Base-by-base conservation (phyloP, 2,888 invertebrate genomes). In the Rhingia rostrata region DNA sequence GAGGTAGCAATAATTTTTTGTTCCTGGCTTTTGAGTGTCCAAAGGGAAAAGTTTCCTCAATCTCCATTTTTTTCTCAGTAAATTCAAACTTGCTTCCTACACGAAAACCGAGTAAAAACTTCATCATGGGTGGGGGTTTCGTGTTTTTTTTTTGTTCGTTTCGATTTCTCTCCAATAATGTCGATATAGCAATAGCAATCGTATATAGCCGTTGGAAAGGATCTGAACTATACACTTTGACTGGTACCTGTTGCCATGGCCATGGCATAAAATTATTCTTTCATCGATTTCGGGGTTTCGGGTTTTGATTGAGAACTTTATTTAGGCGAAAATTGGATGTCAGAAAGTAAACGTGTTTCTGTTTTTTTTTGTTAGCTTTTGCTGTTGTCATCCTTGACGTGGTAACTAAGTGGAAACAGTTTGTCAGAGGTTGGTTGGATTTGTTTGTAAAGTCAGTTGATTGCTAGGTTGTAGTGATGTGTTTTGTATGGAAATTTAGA, bases 281-380 rank as follows among this genome's bases (percentile, higher is more conserved):
- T 66, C 35, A 35, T 74, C 66, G 66, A 74, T 74, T 58, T 67
- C 47, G 37, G 54, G 54, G 22, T 22, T 45, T 54, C 35, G 22
- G 45, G 56, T 70, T 69, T 22, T 70, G 70, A 60, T 70, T 70
- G 70, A 70, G 70, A 41, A 60, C 70, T 70, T 70, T 49, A 60
- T 70, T 58, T 49, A 3, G 70, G 10, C 32, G 49, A 39, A 70
- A 51, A 70, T 51, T 60, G 60, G 51, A 51, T 60, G 69, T 41
- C 39, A 51, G 30, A 53, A 33, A 33, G 66, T 43, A 43, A 54
- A 32, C 53, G 7, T 10, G 53, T 66, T 53, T 41, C 32, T 12
- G 22, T 22, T 22, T 22, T 22, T 22, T 22, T 22, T 22, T 22
- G 22, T 22, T 2, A 2, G 22, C 33, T 10, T 61, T 22, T 47